These are phyloP conservation scores for Vesta saturnalis DNA, from an alignment of 2,888 invertebrate genomes.

Conservation along the genomic window DNA sequence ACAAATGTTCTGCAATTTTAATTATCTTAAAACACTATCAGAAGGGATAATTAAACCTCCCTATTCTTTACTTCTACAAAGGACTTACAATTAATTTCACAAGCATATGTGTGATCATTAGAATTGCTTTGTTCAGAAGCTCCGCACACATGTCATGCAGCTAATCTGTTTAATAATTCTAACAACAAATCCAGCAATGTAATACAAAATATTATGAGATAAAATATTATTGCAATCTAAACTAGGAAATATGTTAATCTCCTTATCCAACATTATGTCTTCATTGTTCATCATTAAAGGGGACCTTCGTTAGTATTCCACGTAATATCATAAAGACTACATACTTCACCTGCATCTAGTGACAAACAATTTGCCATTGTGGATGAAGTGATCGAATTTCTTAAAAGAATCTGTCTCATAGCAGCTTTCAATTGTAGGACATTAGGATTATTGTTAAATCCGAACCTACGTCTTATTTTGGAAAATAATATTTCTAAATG, in stretches of 20 bases:
- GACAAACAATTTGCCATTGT: slow-evolving; percentile 2
- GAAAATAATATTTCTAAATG: background rate
- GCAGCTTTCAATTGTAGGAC: background rate
- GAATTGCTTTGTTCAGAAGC: too few species aligned
- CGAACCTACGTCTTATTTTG: background rate
- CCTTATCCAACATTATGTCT: slow-evolving; percentile 1
- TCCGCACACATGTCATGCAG: background rate
- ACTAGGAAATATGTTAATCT: too few species aligned
- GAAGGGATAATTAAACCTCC: background rate
- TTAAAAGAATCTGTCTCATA: background rate
- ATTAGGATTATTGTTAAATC: too few species aligned
- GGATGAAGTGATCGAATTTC: too few species aligned
- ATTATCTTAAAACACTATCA: background rate
- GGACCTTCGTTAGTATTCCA: background rate
- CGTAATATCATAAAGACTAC: background rate
- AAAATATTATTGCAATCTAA: background rate
- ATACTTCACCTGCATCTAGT: background rate
- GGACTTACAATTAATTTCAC: too few species aligned
- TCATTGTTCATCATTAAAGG: background rate
- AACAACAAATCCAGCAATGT: background rate
- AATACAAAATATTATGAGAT: background rate
- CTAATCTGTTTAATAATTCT: background rate
- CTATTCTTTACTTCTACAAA: background rate
- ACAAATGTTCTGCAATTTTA: background rate
- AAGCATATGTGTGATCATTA: too few species aligned